A percentile compares a stretch with the other conserved stretches of the same genome.
Conservation (phyloP, 2,113 vertebrate genomes). For the Furnarius figulus region DNA sequence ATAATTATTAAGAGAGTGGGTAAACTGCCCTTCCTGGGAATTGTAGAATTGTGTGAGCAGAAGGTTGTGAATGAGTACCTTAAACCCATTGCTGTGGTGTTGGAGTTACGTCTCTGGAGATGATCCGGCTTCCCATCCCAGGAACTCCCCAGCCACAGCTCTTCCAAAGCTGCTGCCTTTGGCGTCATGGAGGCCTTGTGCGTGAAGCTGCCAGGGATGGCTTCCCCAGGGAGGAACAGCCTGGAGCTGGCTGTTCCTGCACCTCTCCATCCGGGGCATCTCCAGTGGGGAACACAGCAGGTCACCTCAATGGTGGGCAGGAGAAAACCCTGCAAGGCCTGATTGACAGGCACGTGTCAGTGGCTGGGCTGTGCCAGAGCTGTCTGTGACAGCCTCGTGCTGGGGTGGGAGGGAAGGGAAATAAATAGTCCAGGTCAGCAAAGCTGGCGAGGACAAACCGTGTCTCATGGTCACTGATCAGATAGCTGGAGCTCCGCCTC, state of each 20-base stretch:
- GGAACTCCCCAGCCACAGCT: not conserved
- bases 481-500: not conserved
- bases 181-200: not conserved
- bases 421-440: not conserved
- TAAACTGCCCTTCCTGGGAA: not conserved
- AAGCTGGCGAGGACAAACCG: not conserved
- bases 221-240: rapidly evolving
- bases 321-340: not conserved
- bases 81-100: not conserved
- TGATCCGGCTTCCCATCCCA: rapidly evolving
- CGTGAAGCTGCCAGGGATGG: not conserved
- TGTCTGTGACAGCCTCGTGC: not conserved
- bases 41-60: not conserved
- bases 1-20: not conserved
- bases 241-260: not conserved
- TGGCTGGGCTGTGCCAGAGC: not conserved
- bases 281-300: not conserved
- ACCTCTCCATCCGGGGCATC: rapidly evolving
- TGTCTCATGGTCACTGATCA: rapidly evolving
- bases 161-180: not conserved
- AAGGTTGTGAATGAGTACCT: not conserved
- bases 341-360: rapidly evolving
- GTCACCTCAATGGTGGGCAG: not conserved
- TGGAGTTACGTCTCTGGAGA: rapidly evolving
- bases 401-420: not conserved